Base-by-base conservation (phyloP, 1,140 invertebrate species). In the Parapsyche elsis region DNA sequence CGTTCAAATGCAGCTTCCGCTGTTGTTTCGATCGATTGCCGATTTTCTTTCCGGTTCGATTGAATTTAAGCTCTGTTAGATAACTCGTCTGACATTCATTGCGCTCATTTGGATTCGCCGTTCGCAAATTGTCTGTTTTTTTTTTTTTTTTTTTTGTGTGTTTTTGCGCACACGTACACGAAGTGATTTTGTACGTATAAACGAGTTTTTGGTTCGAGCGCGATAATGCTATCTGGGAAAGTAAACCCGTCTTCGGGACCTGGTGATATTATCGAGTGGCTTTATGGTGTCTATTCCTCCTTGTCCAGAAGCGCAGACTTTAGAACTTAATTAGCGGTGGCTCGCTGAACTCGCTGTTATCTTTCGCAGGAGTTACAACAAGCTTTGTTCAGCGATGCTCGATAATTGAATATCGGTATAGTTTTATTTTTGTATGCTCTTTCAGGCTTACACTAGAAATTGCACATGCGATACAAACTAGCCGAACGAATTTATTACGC, bases 271-370 rank as follows among this genome's bases (percentile, higher is more conserved):
- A 77, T 77, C 75, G 10, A 23, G 16, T 67, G 38, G 26, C 57
- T 77, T 77, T 77, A 77, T 77, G 49, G 46, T n/a, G 53, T 64
- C 75, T 67, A 67, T 64, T 67, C 75, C 16, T 77, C 26, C 75
- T 44, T 77, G 44, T 76, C 74, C 74, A 21, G 57, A 71, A 76
- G 46, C 38, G 44, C 24, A 45, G 53, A 53, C 57, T 77, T 77
- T 77, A 77, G 59, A 77, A 77, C 75, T 77, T 77, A 77, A 77
- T 77, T 77, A 73, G 45, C 44, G 38, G 16, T 23, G 71, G 16
- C 10, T 24, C n/a, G 12, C 12, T 45, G 45, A 21, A 26, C 45
- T 44, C 44, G 46, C n/a, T 23, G 30, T 46, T 45, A 64, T 77
- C 45, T 77, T 77, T 64, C 19, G 46, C 53, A 12, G 12, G 16